These are phyloP conservation scores for Siniperca obscura DNA, from an alignment of 2,797 vertebrate species.

Conservation along the genomic window DNA sequence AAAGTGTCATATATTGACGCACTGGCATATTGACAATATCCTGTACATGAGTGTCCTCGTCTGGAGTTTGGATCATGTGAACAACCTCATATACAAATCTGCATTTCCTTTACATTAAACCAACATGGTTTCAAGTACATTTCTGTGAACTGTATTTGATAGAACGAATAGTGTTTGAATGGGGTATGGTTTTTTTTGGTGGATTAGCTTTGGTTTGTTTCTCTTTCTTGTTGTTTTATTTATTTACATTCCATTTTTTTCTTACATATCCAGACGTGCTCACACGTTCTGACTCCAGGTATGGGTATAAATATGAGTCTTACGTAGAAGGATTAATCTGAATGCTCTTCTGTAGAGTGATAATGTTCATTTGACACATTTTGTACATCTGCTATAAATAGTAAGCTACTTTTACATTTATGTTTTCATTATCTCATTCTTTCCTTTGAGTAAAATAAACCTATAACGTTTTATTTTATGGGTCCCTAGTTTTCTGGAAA, in stretches of 20 bases:
- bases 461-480: no score
- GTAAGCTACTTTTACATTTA: not conserved
- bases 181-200: not conserved
- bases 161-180: not conserved
- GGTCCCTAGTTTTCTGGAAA: not conserved
- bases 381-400: no score
- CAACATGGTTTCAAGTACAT: not conserved
- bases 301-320: not conserved
- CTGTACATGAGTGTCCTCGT: not conserved
- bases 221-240: not conserved
- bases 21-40: constrained; percentile 17
- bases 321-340: no score
- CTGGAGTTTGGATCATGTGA: constrained; percentile 17
- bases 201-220: not conserved
- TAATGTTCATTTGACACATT: no score
- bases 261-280: not conserved
- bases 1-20: not conserved
- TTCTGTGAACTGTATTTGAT: not conserved
- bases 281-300: not conserved
- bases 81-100: constrained; percentile 1
- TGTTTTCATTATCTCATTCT: not conserved
- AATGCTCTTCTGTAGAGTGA: no score
- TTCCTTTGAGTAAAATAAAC: not conserved
- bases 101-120: constrained; percentile 1
- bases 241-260: not conserved